These are phyloP conservation scores for Andrena haemorrhoa DNA, from an alignment of 2,888 invertebrate genomes.

Conservation along the genomic window DNA sequence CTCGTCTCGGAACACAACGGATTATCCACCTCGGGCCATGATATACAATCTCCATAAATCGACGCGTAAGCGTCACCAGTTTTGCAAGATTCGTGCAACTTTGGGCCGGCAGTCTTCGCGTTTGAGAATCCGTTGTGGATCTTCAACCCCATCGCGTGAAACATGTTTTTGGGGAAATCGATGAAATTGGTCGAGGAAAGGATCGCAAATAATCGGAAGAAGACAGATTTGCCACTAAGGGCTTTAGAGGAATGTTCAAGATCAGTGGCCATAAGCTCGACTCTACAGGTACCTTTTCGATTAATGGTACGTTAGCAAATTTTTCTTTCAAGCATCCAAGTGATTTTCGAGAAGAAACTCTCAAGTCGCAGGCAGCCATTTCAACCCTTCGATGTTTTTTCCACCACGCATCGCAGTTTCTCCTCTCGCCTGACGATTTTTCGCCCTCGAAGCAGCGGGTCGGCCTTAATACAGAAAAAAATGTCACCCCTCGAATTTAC, in stretches of 20 bases:
- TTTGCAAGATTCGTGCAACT: slow-evolving; percentile 44
- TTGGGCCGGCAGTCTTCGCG: slow-evolving; percentile 8
- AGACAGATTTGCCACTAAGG: too few species aligned
- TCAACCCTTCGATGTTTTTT: not conserved
- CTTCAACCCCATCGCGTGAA: not conserved
- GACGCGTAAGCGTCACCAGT: slow-evolving; percentile 57
- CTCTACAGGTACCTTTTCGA: not conserved
- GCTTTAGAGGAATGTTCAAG: not conserved
- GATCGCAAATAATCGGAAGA: not conserved
- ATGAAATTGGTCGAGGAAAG: not conserved
- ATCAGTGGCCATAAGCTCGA: not conserved
- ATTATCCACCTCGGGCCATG: slow-evolving; percentile 66
- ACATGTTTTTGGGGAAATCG: not conserved
- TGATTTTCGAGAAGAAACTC: not conserved
- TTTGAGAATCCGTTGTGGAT: slow-evolving; percentile 13
- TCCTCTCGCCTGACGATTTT: slow-evolving; percentile 26
- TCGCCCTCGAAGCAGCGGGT: slow-evolving; percentile 11
- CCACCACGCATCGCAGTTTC: not conserved
- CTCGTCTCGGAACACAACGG: slow-evolving; percentile 54
- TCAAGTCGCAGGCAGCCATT: not conserved
- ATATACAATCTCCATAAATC: slow-evolving; percentile 73
- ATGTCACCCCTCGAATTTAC: slow-evolving; percentile 60
- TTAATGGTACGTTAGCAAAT: not conserved
- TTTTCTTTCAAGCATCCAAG: not conserved
- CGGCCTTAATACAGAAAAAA: slow-evolving; percentile 60